These are phyloP conservation scores for Trissolcus brochymenae DNA, from an alignment of 2,888 invertebrate genomes.

Conservation along the genomic window DNA sequence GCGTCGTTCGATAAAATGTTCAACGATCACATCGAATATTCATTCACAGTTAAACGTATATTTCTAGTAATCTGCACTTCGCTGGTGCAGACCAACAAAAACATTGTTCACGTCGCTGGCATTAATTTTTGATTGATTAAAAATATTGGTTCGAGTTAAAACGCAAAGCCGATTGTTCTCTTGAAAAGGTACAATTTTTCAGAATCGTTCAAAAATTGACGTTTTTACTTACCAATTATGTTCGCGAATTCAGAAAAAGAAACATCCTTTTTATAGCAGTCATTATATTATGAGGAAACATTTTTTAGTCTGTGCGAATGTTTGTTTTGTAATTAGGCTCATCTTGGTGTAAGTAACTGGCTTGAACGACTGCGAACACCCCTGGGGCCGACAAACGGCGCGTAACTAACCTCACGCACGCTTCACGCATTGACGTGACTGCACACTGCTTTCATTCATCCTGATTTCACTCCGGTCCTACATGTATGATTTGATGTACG, in stretches of 20 bases:
- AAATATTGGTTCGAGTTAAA: conserved; percentile 5
- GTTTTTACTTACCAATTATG: no score
- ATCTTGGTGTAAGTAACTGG: conserved; percentile 52
- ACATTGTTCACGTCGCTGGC: conserved; percentile 30
- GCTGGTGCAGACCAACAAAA: conserved; percentile 26
- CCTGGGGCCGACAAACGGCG: conserved; percentile 71
- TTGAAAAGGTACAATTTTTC: not conserved
- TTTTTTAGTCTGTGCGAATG: conserved; percentile 37
- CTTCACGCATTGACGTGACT: conserved; percentile 70
- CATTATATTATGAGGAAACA: conserved; percentile 42
- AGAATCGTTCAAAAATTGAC: no score
- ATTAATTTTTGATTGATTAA: conserved; percentile 33
- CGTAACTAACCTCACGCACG: conserved; percentile 75
- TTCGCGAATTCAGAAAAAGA: no score
- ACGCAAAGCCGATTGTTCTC: not conserved
- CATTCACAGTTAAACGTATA: conserved; percentile 39
- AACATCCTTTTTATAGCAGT: no score
- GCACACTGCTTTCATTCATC: conserved; percentile 73
- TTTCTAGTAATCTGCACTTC: conserved; percentile 31
- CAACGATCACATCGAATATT: conserved; percentile 37
- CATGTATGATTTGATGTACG: conserved; percentile 30
- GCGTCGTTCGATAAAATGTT: conserved; percentile 41
- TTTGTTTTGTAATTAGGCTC: conserved; percentile 47
- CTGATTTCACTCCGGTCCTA: conserved; percentile 56
- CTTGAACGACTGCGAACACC: conserved; percentile 56